Conservation (phyloP, 2,797 vertebrate species). For the Siniperca undulata region DNA sequence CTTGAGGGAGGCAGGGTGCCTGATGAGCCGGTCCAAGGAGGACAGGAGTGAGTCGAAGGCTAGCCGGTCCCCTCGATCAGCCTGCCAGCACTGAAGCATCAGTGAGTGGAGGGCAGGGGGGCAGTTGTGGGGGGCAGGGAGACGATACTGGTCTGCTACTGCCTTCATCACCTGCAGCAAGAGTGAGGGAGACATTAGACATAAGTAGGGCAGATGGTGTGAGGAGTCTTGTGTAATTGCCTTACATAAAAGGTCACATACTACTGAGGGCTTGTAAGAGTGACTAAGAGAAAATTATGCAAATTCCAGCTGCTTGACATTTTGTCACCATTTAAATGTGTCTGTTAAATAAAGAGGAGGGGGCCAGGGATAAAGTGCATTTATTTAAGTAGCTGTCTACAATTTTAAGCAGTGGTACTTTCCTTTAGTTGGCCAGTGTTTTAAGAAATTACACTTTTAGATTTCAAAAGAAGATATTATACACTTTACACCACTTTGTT, state of each 20-base stretch:
- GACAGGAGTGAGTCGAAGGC: constrained; percentile 93
- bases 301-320: constrained; percentile 57
- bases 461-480: neutral
- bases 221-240: constrained; percentile 38
- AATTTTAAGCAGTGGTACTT: neutral
- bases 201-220: constrained; percentile 36
- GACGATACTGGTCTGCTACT: constrained; percentile 93
- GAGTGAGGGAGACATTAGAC: constrained; percentile 11
- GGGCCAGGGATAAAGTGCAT: constrained; percentile 2
- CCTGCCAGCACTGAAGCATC: constrained; percentile 97
- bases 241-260: constrained; percentile 64
- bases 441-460: neutral
- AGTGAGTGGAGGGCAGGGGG: constrained; percentile 94
- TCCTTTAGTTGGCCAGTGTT: neutral
- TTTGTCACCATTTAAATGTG: constrained; percentile 53
- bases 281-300: constrained; percentile 54
- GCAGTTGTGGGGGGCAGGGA: constrained; percentile 94
- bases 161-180: constrained; percentile 94
- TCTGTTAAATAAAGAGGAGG: constrained; percentile 31
- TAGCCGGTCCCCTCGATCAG: constrained; percentile 88
- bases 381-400: constrained; percentile 4
- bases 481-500: neutral
- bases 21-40: constrained; percentile 86
- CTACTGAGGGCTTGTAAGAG: constrained; percentile 30
- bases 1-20: constrained; percentile 87